Conservation (phyloP, 2,113 vertebrate species). For the Meriones unguiculatus region DNA sequence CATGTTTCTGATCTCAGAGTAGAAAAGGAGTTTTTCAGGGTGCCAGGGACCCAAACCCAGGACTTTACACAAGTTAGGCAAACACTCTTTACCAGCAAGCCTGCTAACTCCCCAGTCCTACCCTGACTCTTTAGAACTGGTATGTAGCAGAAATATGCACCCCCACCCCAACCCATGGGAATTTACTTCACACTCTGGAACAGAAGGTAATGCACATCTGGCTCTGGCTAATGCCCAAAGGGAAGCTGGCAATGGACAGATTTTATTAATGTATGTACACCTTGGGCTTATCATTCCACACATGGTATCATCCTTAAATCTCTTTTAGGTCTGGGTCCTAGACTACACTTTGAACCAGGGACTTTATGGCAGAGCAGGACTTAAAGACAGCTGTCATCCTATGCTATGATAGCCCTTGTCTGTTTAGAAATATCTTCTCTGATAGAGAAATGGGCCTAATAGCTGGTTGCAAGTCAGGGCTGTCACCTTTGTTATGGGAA, state of each 20-base stretch:
- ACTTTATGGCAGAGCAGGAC: not conserved
- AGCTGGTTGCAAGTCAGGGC: not conserved
- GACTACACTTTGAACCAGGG: not conserved
- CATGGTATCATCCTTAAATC: not conserved
- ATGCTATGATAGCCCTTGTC: not conserved
- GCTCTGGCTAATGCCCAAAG: not conserved
- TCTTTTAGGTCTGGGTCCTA: not conserved
- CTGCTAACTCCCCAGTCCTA: not conserved
- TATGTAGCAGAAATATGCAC: not conserved
- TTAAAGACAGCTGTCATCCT: not conserved
- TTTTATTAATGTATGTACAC: not conserved
- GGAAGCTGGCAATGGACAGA: not conserved
- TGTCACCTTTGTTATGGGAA: not conserved
- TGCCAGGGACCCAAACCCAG: not conserved
- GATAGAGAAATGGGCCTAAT: not conserved
- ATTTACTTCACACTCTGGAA: not conserved
- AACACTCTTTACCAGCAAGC: not conserved
- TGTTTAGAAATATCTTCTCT: not conserved
- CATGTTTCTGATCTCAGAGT: not conserved
- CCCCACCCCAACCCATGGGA: too few relatives aligned
- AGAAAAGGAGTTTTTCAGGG: not conserved
- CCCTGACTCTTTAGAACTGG: not conserved
- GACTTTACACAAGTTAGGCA: not conserved
- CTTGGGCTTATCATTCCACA: not conserved
- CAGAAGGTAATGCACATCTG: not conserved